These are phyloP conservation scores for Acleris laterana DNA, from an alignment of 2,888 invertebrate species.

Conservation along the genomic window DNA sequence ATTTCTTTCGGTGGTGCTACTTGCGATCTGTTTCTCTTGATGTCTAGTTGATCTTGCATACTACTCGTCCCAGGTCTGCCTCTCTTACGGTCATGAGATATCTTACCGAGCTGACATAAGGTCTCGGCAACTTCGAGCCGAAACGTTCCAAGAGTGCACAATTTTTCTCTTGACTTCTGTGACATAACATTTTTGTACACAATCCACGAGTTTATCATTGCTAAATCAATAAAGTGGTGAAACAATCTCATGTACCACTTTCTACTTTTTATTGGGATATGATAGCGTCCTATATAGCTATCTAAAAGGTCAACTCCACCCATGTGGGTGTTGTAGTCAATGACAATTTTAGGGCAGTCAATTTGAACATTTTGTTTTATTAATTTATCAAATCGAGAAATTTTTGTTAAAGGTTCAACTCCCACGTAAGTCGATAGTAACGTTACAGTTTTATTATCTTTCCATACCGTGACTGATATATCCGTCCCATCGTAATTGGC, in stretches of 20 bases:
- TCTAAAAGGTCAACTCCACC: conserved; percentile 3
- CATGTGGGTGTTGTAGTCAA: neutral
- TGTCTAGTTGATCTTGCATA: conserved; percentile 4
- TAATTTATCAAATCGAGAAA: neutral
- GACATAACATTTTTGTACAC: conserved; percentile 3
- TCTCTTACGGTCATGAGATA: no score
- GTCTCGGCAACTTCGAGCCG: conserved; percentile 9
- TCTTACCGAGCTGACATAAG: conserved; percentile 1
- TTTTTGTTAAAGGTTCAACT: conserved; percentile 1
- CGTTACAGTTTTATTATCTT: conserved; percentile 1
- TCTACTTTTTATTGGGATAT: conserved; percentile 6
- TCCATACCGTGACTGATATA: conserved; percentile 1
- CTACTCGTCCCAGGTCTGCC: conserved; percentile 1
- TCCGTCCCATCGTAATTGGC: conserved; percentile 8
- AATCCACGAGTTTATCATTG: conserved; percentile 7
- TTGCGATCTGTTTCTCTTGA: no score
- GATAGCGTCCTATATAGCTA: conserved; percentile 7
- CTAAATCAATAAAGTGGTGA: conserved; percentile 9
- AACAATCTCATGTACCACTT: conserved; percentile 7
- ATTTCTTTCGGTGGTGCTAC: no score
- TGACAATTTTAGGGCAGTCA: conserved; percentile 11
- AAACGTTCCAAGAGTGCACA: conserved; percentile 6
- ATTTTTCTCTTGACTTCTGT: conserved; percentile 1
- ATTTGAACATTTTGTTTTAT: conserved; percentile 5
- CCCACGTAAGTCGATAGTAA: conserved; percentile 1